Evolutionary conservation across 2,113 vertebrate species (phyloP).

Genomic region (Nothoprocta perdicaria): DNA sequence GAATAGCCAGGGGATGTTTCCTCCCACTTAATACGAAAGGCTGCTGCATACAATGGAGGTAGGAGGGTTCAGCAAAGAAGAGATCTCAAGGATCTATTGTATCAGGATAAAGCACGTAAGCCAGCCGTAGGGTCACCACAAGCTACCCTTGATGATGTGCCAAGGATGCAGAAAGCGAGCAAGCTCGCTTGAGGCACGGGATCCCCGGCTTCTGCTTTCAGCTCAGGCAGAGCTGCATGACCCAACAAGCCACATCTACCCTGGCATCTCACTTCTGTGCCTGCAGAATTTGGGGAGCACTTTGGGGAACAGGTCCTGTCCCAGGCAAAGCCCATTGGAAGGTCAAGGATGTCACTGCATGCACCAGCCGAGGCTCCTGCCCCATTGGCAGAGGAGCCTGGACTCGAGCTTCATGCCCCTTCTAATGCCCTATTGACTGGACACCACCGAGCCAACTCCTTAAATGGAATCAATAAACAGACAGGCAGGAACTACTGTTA

Average conservation of each 20-base stretch:
- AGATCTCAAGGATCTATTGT: background rate
- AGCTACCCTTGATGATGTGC: rapidly evolving
- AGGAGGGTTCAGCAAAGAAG: background rate
- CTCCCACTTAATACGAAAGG: background rate
- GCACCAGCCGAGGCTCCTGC: rapidly evolving
- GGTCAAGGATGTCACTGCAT: rapidly evolving
- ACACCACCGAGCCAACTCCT: background rate
- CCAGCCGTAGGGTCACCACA: background rate
- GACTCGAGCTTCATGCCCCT: rapidly evolving
- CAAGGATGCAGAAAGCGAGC: rapidly evolving
- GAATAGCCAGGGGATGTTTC: slow-evolving; percentile 45
- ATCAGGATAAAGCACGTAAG: rapidly evolving
- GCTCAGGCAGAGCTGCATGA: background rate
- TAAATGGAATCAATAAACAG: background rate
- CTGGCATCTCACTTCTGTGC: rapidly evolving
- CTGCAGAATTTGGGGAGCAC: background rate
- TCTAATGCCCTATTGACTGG: background rate
- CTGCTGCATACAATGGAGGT: background rate
- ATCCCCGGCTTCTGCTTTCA: background rate
- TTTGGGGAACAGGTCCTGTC: background rate
- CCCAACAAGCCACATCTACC: background rate
- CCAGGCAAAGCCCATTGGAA: background rate
- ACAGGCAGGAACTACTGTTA: background rate
- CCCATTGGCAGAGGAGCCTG: rapidly evolving
- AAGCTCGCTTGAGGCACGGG: background rate